Evolutionary conservation across 2,797 vertebrate genomes (phyloP).

Genomic region (Chelon auratus): DNA sequence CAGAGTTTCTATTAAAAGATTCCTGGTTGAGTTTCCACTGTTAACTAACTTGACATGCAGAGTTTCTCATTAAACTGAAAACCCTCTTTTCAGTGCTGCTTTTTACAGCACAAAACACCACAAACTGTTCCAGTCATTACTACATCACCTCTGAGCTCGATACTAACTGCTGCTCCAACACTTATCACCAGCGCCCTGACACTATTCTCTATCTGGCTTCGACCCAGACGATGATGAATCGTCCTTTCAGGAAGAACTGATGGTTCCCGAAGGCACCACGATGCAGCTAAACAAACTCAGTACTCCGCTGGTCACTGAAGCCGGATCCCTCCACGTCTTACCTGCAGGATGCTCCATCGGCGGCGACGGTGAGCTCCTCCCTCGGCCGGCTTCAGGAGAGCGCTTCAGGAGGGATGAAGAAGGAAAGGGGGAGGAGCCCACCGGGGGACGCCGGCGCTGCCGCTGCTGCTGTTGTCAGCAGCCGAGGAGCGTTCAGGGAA

Average conservation of each 20-base stretch:
- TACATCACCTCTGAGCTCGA: background rate
- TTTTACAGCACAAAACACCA: too few relatives aligned
- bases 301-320: background rate
- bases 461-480: constrained; percentile 11
- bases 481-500: constrained; percentile 22
- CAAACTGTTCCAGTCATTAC: background rate
- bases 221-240: background rate
- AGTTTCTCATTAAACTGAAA: too few relatives aligned
- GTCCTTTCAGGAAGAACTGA: constrained; percentile 1
- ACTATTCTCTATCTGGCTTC: too few relatives aligned
- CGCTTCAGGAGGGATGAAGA: constrained; percentile 29
- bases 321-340: background rate
- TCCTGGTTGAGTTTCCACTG: background rate
- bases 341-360: constrained; percentile 48
- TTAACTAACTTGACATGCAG: too few relatives aligned
- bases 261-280: constrained; percentile 40
- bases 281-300: constrained; percentile 8
- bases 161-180: background rate
- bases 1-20: background rate
- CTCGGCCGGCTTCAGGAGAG: constrained; percentile 41
- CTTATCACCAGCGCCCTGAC: background rate
- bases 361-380: constrained; percentile 24
- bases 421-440: constrained; percentile 29
- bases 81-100: too few relatives aligned
- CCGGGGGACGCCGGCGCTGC: background rate